Base-by-base conservation (phyloP, 1,140 invertebrate genomes). In the Scaptodrosophila lebanonensis region DNA sequence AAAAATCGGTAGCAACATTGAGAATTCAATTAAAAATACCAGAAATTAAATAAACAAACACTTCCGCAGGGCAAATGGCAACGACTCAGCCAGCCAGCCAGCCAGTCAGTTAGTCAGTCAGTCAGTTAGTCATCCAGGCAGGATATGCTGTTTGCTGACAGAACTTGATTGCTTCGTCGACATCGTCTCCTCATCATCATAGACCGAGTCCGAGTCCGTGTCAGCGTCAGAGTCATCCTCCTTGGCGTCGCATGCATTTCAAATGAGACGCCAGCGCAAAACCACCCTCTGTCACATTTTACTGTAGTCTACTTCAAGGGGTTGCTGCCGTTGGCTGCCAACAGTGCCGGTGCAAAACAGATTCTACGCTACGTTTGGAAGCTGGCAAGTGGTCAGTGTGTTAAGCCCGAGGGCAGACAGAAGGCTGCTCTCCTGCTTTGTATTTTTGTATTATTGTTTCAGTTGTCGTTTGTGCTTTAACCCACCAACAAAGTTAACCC, bases 21-120 rank as follows among this genome's bases (percentile, higher is more conserved):
- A 68, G 59, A 68, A 82, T 82, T 79, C 75, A 82, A 82, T 82
- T 82, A 82, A 79, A 82, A 82, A 66, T 79, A 75, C 71, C 71
- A 76, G 61, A 76, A 76, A 76, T 75, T 72, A 73, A 73, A 73
- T 73, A 73, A 73, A 64, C 70, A 73, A 73, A 73, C 64, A 73
- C 59, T 56, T 73, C 64, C 70, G 69, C 53, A 73, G 69, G 70
- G 49, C 47, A 73, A 73, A 67, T 68, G 67, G 69, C 20, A 59
- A 32, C 53, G 43, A 35, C n/a, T n/a, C n/a, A n/a, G n/a, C n/a
- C 54, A 60, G 30, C 16, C 43, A 15, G 32, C 12, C 18, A 42
- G 13, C 9, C n/a, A 63, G 51, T 16, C 57, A 62, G 42, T n/a
- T n/a, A n/a, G n/a, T n/a, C n/a, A 36, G 30, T 32, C 29, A 40